Conservation (phyloP, 2,888 invertebrate genomes). For the Cataglyphis livida region DNA sequence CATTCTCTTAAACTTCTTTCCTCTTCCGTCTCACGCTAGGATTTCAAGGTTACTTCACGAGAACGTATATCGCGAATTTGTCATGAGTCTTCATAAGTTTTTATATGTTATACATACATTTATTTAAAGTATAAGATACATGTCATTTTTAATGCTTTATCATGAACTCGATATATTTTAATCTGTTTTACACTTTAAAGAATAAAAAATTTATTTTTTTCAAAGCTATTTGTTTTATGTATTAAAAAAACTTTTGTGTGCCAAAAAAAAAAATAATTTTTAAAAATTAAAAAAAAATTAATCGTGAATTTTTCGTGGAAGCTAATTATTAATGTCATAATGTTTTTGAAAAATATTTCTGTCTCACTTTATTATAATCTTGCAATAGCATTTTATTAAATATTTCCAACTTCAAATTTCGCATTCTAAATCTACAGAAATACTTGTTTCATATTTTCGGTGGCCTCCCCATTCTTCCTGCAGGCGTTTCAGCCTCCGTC, state of each 20-base stretch:
- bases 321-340: neutral
- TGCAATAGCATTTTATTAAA: neutral
- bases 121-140: neutral
- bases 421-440: neutral
- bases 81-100: neutral
- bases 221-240: neutral
- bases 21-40: neutral
- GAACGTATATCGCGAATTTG: slow-evolving; percentile 29
- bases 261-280: neutral
- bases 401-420: neutral
- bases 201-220: neutral
- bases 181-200: neutral
- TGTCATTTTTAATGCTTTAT: neutral
- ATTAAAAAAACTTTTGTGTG: neutral
- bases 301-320: neutral
- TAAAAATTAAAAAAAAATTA: neutral
- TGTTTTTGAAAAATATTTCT: neutral
- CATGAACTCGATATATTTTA: neutral
- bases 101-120: neutral
- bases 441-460: neutral
- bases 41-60: slow-evolving; percentile 71
- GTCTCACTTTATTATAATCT: neutral
- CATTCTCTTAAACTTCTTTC: slow-evolving; percentile 34
- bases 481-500: no score
- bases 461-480: no score